Conservation (phyloP, 2,888 invertebrate genomes). For the Teleiodes luculella region DNA sequence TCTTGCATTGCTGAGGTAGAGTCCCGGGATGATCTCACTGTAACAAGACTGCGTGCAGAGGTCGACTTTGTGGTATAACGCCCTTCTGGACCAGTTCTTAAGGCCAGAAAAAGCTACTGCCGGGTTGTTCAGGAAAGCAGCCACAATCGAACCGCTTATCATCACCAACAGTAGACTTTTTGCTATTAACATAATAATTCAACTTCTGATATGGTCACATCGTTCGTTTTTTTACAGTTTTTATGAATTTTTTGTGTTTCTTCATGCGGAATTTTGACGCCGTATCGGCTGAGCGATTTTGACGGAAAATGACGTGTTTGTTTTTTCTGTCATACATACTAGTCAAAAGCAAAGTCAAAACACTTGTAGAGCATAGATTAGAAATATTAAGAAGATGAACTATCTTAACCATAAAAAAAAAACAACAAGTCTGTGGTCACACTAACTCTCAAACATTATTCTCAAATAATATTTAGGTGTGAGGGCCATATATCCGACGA, state of each 20-base stretch:
- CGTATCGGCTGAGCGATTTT: background rate
- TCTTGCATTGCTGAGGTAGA: slow-evolving; percentile 67
- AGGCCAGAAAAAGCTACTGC: slow-evolving; percentile 53
- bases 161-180: slow-evolving; percentile 17
- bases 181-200: slow-evolving; percentile 13
- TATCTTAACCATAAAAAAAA: too few relatives aligned
- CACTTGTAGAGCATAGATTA: background rate
- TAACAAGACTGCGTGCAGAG: slow-evolving; percentile 67
- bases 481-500: too few relatives aligned
- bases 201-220: background rate
- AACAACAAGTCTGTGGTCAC: too few relatives aligned
- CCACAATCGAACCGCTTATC: slow-evolving; percentile 49
- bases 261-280: background rate
- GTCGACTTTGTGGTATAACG: slow-evolving; percentile 59
- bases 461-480: too few relatives aligned
- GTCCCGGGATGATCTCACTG: slow-evolving; percentile 59
- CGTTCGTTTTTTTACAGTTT: slow-evolving; percentile 2
- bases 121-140: slow-evolving; percentile 58
- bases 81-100: slow-evolving; percentile 59
- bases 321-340: slow-evolving; percentile 2
- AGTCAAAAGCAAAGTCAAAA: background rate
- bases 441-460: too few relatives aligned
- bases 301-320: background rate
- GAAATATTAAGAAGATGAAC: background rate
- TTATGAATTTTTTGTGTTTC: background rate